A percentile compares a stretch with the other conserved stretches of the same genome.
Conservation (phyloP, 2,113 vertebrate species). For the Tragelaphus strepsiceros region DNA sequence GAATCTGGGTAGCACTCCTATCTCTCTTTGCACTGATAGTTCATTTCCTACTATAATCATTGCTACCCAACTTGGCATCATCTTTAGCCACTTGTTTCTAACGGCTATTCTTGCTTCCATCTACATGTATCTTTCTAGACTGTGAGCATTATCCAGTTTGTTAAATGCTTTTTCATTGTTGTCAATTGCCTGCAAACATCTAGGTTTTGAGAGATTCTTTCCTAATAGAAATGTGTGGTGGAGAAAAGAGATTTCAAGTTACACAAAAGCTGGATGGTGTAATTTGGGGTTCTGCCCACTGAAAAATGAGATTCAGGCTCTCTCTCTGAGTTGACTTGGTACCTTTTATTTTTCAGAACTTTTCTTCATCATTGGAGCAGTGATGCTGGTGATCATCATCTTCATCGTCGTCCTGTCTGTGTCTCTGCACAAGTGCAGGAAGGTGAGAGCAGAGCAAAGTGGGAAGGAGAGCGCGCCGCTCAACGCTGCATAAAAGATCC, state of each 20-base stretch:
- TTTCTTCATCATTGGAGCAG: constrained; percentile 76
- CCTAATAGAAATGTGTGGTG: not conserved
- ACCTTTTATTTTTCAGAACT: constrained; percentile 62
- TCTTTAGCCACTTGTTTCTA: not conserved
- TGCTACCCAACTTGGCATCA: not conserved
- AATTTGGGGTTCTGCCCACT: not conserved
- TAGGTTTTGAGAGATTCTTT: not conserved
- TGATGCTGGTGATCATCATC: constrained; percentile 76
- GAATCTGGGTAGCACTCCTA: no score
- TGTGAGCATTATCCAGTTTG: not conserved
- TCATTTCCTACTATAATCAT: not conserved
- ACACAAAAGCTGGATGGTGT: not conserved
- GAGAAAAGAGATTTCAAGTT: not conserved
- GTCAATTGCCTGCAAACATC: not conserved
- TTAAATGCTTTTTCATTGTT: not conserved
- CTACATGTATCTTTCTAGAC: not conserved
- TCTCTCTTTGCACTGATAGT: not conserved
- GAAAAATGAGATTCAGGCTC: not conserved
- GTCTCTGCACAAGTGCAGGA: constrained; percentile 80
- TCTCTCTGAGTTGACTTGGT: not conserved
- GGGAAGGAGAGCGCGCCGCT: constrained; percentile 77
- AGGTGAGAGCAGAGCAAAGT: not conserved
- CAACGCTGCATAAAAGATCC: constrained; percentile 46
- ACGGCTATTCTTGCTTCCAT: not conserved
- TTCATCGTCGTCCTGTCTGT: constrained; percentile 74